A percentile compares a stretch with the other conserved stretches of the same genome.
Evolutionary conservation across 2,797 vertebrate species (phyloP).

Genomic region (Chaetophractus vellerosus): DNA sequence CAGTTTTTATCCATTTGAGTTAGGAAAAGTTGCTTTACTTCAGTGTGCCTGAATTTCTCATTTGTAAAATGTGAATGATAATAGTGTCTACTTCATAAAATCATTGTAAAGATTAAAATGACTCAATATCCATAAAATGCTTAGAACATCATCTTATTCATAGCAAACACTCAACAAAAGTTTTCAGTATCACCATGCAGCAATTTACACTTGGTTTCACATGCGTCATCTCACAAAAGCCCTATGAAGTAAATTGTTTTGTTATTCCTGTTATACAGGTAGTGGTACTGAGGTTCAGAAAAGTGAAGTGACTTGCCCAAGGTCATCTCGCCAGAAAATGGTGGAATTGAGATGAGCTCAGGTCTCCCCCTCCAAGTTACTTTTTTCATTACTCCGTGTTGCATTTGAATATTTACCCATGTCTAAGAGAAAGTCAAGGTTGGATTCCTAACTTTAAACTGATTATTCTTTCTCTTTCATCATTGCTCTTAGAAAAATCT

Average conservation of each 20-base stretch:
- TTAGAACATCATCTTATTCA: background rate
- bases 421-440: background rate
- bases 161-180: background rate
- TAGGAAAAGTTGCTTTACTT: slow-evolving; percentile 19
- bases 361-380: background rate
- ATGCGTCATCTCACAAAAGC: background rate
- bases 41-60: background rate
- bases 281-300: background rate
- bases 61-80: background rate
- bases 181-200: background rate
- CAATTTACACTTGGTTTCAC: background rate
- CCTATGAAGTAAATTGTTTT: background rate
- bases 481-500: background rate
- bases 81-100: background rate
- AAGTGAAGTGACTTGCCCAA: background rate
- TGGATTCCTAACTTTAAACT: background rate
- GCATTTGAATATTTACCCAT: background rate
- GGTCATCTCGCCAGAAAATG: background rate
- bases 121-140: background rate
- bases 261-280: slow-evolving; percentile 29
- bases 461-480: slow-evolving; percentile 37
- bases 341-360: background rate
- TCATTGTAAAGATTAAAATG: background rate
- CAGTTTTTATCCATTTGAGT: background rate
- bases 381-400: background rate